phyloP scores from a whole-genome alignment of 2,888 invertebrate species.

The Drosophila greeni region DNA sequence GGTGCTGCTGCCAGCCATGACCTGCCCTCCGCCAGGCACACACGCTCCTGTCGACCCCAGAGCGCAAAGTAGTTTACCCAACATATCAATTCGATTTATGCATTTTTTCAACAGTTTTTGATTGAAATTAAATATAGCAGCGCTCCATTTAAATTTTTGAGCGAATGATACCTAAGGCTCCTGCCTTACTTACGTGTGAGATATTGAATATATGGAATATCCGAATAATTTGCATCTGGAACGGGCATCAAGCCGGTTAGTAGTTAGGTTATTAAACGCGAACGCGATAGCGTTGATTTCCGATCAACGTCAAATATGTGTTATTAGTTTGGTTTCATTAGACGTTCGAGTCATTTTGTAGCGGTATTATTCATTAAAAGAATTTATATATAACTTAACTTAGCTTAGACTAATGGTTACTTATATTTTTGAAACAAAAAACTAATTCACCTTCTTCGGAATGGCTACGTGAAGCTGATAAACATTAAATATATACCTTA shows the following conservation, averaged over 20 bases:
- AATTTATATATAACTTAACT: background rate
- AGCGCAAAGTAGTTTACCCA: constrained; percentile 62
- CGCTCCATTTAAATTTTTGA: constrained; percentile 31
- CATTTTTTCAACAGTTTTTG: constrained; percentile 31
- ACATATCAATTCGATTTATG: constrained; percentile 69
- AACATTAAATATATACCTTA: too few species aligned
- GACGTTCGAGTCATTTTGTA: background rate
- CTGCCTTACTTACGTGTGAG: constrained; percentile 82
- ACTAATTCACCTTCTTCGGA: background rate
- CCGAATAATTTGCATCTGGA: constrained; percentile 83
- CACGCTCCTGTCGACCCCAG: constrained; percentile 20
- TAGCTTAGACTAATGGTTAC: background rate
- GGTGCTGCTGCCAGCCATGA: constrained; percentile 28
- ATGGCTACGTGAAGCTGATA: background rate
- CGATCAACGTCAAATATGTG: constrained; percentile 8
- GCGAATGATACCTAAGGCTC: constrained; percentile 26
- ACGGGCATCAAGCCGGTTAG: constrained; percentile 61
- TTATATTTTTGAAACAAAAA: background rate
- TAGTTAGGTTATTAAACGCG: constrained; percentile 40
- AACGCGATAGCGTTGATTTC: constrained; percentile 26
- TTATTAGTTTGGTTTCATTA: background rate
- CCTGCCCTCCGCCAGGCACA: constrained; percentile 18
- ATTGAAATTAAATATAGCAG: constrained; percentile 57
- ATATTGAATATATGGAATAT: constrained; percentile 83
- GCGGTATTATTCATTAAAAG: background rate